Conservation (phyloP, 2,888 invertebrate species). For the Mimumesa dahlbomi region DNA sequence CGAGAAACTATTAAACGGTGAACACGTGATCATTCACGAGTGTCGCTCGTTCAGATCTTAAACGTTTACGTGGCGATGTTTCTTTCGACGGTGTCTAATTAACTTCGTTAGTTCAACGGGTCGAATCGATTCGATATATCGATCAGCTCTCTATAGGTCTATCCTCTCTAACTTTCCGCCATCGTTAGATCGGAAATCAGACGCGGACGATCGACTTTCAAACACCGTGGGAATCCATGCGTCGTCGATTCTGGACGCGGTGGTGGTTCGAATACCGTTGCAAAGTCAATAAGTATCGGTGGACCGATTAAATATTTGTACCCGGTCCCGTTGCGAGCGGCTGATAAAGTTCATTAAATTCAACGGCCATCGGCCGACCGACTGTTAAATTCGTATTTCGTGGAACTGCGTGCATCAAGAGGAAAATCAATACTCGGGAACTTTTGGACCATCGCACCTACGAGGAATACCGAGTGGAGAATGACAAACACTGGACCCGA, state of each 20-base stretch:
- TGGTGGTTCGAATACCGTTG: no score
- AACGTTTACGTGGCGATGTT: background rate
- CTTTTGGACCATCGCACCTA: conserved; percentile 15
- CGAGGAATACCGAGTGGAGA: background rate
- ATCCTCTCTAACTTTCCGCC: no score
- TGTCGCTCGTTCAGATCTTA: background rate
- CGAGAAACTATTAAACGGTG: background rate
- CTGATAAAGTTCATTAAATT: conserved; percentile 39
- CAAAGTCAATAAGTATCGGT: conserved; percentile 42
- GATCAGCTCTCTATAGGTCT: background rate
- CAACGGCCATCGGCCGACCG: conserved; percentile 2
- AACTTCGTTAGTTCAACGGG: conserved; percentile 4
- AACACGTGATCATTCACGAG: background rate
- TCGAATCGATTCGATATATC: background rate
- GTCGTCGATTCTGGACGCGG: no score
- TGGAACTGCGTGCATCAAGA: background rate
- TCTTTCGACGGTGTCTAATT: conserved; percentile 5
- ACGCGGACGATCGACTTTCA: no score
- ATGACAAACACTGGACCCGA: no score
- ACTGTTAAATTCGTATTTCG: conserved; percentile 32
- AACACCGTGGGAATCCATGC: no score
- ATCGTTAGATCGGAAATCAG: no score
- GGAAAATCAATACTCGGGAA: conserved; percentile 30
- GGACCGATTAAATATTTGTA: conserved; percentile 47
- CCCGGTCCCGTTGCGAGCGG: conserved; percentile 14